phyloP scores from a whole-genome alignment of 2,888 invertebrate species.

The Lomographa bimaculata region DNA sequence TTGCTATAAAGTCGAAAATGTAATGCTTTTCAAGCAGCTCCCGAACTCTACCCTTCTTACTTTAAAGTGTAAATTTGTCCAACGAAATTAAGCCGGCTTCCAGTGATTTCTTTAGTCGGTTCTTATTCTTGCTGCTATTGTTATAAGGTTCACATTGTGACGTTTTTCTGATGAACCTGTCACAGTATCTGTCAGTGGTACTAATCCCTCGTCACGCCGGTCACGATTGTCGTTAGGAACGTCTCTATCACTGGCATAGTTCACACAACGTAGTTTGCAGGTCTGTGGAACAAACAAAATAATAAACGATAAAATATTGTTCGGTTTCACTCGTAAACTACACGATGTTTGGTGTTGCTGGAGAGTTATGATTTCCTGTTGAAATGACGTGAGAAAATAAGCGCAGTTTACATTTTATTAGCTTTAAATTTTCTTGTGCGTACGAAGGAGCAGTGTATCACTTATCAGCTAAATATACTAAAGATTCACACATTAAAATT shows the following conservation, averaged over 20 bases:
- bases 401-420: too few relatives aligned
- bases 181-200: slow-evolving; percentile 13
- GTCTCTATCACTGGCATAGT: slow-evolving; percentile 12
- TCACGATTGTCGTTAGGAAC: slow-evolving; percentile 18
- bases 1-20: slow-evolving; percentile 6
- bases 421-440: too few relatives aligned
- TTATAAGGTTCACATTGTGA: slow-evolving; percentile 3
- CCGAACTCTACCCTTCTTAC: too few relatives aligned
- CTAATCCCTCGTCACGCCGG: slow-evolving; percentile 18
- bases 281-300: slow-evolving; percentile 17
- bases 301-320: slow-evolving; percentile 5
- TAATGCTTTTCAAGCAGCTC: slow-evolving; percentile 4
- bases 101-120: neutral
- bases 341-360: too few relatives aligned
- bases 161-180: slow-evolving; percentile 12
- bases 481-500: too few relatives aligned
- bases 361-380: too few relatives aligned
- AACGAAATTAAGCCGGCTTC: too few relatives aligned
- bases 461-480: too few relatives aligned
- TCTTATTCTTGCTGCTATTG: neutral
- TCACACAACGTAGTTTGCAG: slow-evolving; percentile 5
- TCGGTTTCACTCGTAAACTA: slow-evolving; percentile 6
- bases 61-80: slow-evolving; percentile 8
- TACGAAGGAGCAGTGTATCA: too few relatives aligned
- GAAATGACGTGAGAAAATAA: too few relatives aligned